These are phyloP conservation scores for Cichladusa arquata DNA, from an alignment of 2,113 vertebrate species.

Conservation along the genomic window DNA sequence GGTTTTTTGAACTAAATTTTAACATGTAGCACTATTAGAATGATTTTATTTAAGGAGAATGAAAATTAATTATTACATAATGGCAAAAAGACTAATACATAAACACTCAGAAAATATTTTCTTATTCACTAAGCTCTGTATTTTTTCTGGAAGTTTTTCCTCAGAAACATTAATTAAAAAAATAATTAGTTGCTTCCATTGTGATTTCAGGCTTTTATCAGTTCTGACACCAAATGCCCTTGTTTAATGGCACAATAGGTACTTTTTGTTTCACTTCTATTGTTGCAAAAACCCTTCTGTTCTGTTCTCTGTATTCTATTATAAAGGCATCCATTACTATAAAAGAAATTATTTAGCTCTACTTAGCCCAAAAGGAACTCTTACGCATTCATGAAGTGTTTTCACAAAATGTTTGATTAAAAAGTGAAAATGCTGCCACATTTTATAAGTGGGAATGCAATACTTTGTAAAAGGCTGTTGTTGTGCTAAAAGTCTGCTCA, in stretches of 20 bases:
- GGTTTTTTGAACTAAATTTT: neutral
- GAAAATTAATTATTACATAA: neutral
- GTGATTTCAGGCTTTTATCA: neutral
- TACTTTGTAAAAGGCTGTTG: neutral
- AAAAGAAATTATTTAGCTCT: neutral
- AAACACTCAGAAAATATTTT: neutral
- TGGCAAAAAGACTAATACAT: neutral
- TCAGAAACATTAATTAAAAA: constrained; percentile 6
- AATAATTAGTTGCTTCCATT: neutral
- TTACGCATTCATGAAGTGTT: neutral
- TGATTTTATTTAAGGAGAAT: neutral
- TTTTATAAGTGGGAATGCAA: constrained; percentile 21
- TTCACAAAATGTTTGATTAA: neutral
- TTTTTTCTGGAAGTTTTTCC: neutral
- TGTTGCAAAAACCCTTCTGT: neutral
- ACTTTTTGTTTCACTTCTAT: neutral
- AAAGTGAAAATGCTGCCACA: neutral
- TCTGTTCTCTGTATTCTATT: neutral
- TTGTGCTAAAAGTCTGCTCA: neutral
- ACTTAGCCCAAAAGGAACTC: neutral
- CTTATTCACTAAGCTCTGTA: neutral
- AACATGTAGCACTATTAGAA: neutral
- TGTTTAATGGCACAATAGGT: neutral
- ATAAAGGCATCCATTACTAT: neutral
- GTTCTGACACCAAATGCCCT: neutral